Percentiles rank a stretch among this genome's conserved stretches.
Evolutionary conservation across 2,888 invertebrate genomes (phyloP).

Genomic region (Pantelozetes paolii): DNA sequence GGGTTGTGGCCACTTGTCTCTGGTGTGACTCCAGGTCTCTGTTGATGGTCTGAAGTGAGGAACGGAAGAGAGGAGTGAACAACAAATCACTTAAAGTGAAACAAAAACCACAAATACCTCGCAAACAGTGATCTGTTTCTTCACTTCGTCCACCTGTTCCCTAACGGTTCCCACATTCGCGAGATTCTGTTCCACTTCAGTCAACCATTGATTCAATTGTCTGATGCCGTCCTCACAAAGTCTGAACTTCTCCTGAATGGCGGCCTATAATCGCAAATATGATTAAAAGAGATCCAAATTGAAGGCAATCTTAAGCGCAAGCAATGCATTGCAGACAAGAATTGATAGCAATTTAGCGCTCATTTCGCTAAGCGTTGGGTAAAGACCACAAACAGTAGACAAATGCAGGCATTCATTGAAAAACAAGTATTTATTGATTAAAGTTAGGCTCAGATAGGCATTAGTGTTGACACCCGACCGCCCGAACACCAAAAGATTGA

Average conservation of each 20-base stretch:
- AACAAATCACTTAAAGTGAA: no score
- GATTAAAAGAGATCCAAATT: background rate
- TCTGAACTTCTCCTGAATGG: constrained; percentile 55
- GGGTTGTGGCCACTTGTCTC: constrained; percentile 74
- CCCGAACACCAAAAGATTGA: constrained; percentile 17
- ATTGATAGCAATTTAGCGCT: background rate
- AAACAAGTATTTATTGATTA: background rate
- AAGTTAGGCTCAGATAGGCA: constrained; percentile 12
- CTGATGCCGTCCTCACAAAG: constrained; percentile 80
- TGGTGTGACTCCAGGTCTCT: constrained; percentile 83
- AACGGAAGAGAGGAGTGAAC: no score
- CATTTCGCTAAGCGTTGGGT: constrained; percentile 9
- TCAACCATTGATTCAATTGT: constrained; percentile 80
- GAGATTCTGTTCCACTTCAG: constrained; percentile 73
- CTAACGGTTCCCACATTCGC: constrained; percentile 79
- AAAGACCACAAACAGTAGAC: background rate
- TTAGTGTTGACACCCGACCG: background rate
- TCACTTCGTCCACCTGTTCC: constrained; percentile 77
- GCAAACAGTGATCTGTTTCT: constrained; percentile 80
- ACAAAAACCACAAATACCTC: constrained; percentile 60
- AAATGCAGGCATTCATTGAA: background rate
- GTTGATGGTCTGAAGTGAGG: constrained; percentile 66
- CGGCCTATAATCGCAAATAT: background rate
- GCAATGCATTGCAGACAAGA: constrained; percentile 30
- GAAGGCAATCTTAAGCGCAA: constrained; percentile 15